Base-by-base conservation (phyloP, 2,113 vertebrate species). In the Caracal caracal region DNA sequence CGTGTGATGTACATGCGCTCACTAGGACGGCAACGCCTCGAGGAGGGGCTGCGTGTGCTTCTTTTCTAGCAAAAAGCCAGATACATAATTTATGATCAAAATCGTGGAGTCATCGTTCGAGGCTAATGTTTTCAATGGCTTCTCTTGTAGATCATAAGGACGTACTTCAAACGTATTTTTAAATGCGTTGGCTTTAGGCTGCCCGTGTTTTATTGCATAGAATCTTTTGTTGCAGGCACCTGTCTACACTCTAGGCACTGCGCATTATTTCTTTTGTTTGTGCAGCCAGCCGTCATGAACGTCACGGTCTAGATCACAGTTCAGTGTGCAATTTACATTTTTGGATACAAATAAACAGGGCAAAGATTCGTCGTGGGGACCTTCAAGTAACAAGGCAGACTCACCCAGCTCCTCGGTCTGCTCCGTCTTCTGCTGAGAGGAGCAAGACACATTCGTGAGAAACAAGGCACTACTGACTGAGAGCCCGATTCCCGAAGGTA, bases 1-100 rank as follows among this genome's bases (percentile, higher is more conserved):
- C 0, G 0, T 65, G 8, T 89, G 40, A 28, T 1, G 0, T 6
- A 1, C 7, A 2, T 22, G 11, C 15, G 22, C 11, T 16, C 51
- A 15, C 1, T 5, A 16, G 22, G 26, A n/a, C 5, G 10, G 19
- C 11, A 26, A 2, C 1, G 22, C 6, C 59, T 8, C 0, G 0
- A 35, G 12, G 51, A 65, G n/a, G 12, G 6, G 6, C 20, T 28
- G 16, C 6, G 40, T 28, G 7, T 28, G n/a, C 43, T 70, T 30
- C 22, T 73, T 86, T 81, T 20, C 33, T 82, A 24, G 0, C 59
- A 56, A 75, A 78, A 73, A 61, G 35, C 47, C 9, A 53, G 19
- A 24, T 19, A 9, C 47, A 20, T 68, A 68, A 61, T 51, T 89
- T 59, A 66, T 65, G 12, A 70, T 66, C n/a, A 82, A 75, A 65